Base-by-base conservation (phyloP, 2,888 invertebrate genomes). In the Drosophila mayaguana region DNA sequence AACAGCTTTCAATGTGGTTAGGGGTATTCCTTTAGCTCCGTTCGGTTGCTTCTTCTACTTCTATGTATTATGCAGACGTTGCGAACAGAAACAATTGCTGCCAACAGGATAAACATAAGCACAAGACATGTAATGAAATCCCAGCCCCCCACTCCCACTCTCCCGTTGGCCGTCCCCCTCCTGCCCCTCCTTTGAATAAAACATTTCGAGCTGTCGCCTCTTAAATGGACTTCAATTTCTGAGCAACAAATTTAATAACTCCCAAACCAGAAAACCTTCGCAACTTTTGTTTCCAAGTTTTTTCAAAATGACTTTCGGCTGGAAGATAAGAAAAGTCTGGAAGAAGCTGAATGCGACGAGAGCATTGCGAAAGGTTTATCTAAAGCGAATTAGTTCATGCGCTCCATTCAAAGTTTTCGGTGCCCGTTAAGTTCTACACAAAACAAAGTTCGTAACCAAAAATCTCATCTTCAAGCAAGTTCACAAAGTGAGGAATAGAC, bases 61-160 rank as follows among this genome's bases (percentile, higher is more conserved):
- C 56, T 66, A 75, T 75, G 54, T 72, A 76, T 75, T 74, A 75
- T 74, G 66, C 69, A 57, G 45, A 38, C 50, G 48, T 18, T 46
- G 51, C 60, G 43, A 40, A 40, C 38, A 34, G 51, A 56, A 67
- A 64, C 68, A 69, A 67, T 69, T 60, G 60, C 51, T 40, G 40
- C 34, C 32, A 51, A 66, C 42, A 40, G 64, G 61, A 72, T 63
- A 76, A 76, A 60, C 51, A 43, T 42, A 57, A 57, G 63, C 46
- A 61, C 57, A 75, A 50, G 59, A 53, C 76, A 66, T 66, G 76
- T 76, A 76, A 77, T 77, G 64, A 77, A 76, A 76, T 73, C 75
- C 53, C 50, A n/a, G 22, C n/a, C 22, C 42, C 32, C 8, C 14
- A 2, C n/a, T n/a, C 16, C 3, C 20, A 1, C 11, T 22, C 6